phyloP scores from a whole-genome alignment of 2,113 vertebrate species.

The Dascyllus trimaculatus region DNA sequence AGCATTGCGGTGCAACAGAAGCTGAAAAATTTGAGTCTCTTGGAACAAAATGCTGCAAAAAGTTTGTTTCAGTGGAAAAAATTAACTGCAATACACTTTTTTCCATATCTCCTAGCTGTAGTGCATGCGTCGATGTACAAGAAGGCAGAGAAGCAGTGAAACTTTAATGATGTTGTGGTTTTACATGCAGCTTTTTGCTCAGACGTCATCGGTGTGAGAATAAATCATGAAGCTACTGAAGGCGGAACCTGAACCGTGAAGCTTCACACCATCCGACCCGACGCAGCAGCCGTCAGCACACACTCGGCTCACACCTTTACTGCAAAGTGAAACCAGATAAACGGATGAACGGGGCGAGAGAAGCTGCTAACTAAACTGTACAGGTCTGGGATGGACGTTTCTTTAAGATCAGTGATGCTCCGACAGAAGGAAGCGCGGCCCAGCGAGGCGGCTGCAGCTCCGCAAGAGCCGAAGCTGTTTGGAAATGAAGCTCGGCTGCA shows the following conservation, averaged over 20 bases:
- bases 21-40: no score
- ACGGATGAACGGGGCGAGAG: neutral
- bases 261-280: neutral
- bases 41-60: no score
- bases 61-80: no score
- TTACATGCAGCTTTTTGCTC: conserved; percentile 8
- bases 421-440: neutral
- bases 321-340: conserved; percentile 10
- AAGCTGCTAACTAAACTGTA: no score
- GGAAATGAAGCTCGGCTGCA: conserved; percentile 17
- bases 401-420: neutral
- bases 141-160: no score
- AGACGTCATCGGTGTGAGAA: neutral
- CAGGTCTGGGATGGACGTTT: no score
- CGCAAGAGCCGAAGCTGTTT: neutral
- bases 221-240: neutral
- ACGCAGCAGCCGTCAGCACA: neutral
- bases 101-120: no score
- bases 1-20: no score
- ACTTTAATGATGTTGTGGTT: neutral
- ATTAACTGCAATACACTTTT: no score
- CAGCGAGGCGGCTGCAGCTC: neutral
- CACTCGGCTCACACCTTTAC: conserved; percentile 10
- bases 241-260: neutral
- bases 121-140: no score